Base-by-base conservation (phyloP, 2,888 invertebrate genomes). In the Sphaeridia pumilis region DNA sequence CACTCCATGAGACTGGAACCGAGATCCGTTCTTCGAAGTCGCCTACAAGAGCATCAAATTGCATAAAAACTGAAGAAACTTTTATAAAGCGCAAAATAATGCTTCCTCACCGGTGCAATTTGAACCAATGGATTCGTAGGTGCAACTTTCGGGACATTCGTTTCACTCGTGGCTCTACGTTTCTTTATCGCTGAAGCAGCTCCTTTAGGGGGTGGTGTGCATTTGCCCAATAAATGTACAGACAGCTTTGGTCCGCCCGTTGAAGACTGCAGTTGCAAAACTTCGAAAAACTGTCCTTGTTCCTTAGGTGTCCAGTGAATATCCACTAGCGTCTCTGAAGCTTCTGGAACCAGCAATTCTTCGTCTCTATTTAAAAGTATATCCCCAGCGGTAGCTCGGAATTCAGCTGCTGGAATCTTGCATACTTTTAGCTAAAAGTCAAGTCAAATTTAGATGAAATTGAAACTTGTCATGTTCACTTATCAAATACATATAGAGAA, bases 221-320 rank as follows among this genome's bases (percentile, higher is more conserved):
- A 34, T 41, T 51, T 51, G 5, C 55, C 55, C 22, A 55, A 34
- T 3, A 55, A 34, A 27, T 55, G 55, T 21, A 55, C 43, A 20
- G 52, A 47, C 3, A 55, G 34, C 28, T 31, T 46, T 3, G 50
- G n/a, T 7, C 55, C 55, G 21, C 28, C 46, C 10, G 31, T 38
- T 2, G 51, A 46, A 2, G 51, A 34, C 28, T 31, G 36, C 21
- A 51, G 24, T 22, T 47, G 52, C n/a, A 47, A 38, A 7, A 52
- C 20, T 43, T 55, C 55, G 28, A 55, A 55, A n/a, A 20, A 35
- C 5, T 27, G 27, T n/a, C 51, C 55, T 35, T 46, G 51, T 24
- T 51, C 44, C 26, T 46, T 52, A 1, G 55, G 55, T 12, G 44
- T 47, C 55, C 55, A 55, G 2, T 20, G n/a, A 21, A 55, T 34